These are phyloP conservation scores for Trichopria drosophilae DNA, from an alignment of 2,888 invertebrate genomes.

Conservation along the genomic window DNA sequence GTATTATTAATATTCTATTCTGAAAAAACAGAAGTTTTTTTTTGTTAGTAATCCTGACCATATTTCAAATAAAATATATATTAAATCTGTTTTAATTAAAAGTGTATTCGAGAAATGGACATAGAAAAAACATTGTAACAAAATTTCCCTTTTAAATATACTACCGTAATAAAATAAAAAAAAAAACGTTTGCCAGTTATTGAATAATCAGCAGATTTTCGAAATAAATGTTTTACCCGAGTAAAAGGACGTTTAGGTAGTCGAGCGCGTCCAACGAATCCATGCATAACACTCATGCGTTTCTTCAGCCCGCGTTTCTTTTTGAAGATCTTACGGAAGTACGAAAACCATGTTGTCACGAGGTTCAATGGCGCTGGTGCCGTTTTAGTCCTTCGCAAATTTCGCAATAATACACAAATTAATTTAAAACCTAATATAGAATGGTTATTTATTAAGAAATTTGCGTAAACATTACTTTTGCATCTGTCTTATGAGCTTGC, in stretches of 20 bases:
- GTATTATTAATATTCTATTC: no score
- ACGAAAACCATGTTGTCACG: constrained; percentile 64
- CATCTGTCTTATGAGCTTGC: constrained; percentile 75
- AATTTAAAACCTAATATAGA: background rate
- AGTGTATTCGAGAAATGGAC: no score
- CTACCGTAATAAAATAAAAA: background rate
- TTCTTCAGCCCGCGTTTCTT: constrained; percentile 51
- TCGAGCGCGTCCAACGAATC: constrained; percentile 32
- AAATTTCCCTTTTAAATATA: no score
- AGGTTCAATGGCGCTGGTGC: constrained; percentile 74
- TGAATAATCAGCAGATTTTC: background rate
- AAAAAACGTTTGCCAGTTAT: background rate
- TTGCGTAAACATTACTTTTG: constrained; percentile 60
- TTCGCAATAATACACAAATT: background rate
- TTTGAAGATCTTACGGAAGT: constrained; percentile 57
- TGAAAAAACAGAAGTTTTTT: no score
- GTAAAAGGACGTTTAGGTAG: constrained; percentile 31
- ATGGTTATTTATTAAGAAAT: background rate
- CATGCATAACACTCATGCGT: constrained; percentile 41
- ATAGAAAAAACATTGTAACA: no score
- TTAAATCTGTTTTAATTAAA: no score
- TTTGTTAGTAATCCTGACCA: no score
- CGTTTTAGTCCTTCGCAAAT: constrained; percentile 61
- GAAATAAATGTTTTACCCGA: no score
- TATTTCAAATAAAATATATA: no score